phyloP scores from a whole-genome alignment of 2,113 vertebrate species.

The Parus major region DNA sequence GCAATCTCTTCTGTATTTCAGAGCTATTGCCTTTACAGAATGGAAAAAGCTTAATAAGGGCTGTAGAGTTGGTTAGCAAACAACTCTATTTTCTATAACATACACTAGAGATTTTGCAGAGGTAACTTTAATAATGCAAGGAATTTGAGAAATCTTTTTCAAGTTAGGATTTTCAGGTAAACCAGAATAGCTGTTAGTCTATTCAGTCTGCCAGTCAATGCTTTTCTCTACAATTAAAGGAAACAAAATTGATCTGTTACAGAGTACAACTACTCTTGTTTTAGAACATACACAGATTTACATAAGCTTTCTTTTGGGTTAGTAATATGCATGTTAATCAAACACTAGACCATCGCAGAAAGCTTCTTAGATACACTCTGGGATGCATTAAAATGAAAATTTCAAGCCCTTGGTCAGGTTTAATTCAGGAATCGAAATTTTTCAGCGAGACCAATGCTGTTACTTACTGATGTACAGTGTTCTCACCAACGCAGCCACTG shows the following conservation, averaged over 20 bases:
- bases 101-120: constrained; percentile 51
- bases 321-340: constrained; percentile 13
- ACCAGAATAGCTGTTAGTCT: background rate
- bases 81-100: constrained; percentile 42
- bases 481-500: rapidly evolving
- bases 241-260: background rate
- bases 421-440: background rate
- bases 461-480: background rate
- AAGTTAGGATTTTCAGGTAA: background rate
- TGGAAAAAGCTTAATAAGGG: constrained; percentile 72
- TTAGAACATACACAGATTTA: background rate
- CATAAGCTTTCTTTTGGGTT: constrained; percentile 12
- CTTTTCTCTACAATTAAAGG: background rate
- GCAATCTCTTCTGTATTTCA: constrained; percentile 78
- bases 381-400: background rate
- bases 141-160: background rate
- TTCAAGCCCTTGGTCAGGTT: background rate
- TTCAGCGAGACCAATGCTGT: background rate
- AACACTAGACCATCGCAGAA: background rate
- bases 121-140: constrained; percentile 20
- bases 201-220: background rate
- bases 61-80: constrained; percentile 60
- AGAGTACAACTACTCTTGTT: background rate
- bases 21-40: constrained; percentile 73
- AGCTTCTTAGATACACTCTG: background rate